Evolutionary conservation across 2,797 vertebrate species (phyloP).

Genomic region (Intellagama lesueurii): DNA sequence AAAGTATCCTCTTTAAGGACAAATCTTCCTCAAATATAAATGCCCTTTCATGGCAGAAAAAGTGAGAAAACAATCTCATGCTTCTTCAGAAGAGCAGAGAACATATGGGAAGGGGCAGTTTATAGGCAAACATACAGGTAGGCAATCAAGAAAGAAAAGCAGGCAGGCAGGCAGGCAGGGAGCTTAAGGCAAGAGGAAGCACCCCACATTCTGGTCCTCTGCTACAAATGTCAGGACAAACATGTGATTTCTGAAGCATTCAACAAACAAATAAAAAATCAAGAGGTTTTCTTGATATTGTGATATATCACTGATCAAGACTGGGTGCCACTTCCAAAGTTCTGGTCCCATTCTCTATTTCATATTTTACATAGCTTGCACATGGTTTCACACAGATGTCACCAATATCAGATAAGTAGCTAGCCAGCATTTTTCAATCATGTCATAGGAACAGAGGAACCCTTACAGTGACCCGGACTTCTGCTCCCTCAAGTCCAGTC

Average conservation of each 20-base stretch:
- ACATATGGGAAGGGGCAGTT: too few relatives aligned
- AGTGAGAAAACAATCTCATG: not conserved
- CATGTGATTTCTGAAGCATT: conserved; percentile 37
- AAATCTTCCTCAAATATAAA: conserved; percentile 64
- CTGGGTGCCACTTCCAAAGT: not conserved
- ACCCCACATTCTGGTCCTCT: conserved; percentile 35
- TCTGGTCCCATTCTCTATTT: not conserved
- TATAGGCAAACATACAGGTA: not conserved
- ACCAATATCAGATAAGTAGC: not conserved
- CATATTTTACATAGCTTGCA: not conserved
- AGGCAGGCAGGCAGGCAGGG: not conserved
- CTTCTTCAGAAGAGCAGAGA: not conserved
- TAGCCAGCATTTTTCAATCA: not conserved
- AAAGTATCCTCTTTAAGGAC: conserved; percentile 25
- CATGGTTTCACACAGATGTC: not conserved
- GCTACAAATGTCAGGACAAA: conserved; percentile 20
- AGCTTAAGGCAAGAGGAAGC: conserved; percentile 45
- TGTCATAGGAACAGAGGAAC: not conserved
- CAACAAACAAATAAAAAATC: not conserved
- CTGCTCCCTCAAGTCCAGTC: not conserved
- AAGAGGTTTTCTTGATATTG: not conserved
- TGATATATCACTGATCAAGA: conserved; percentile 10
- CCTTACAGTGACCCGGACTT: not conserved
- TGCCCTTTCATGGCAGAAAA: not conserved
- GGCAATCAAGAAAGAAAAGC: not conserved